phyloP scores from a whole-genome alignment of 2,797 vertebrate genomes.

The Pseudocheirus occidentalis region DNA sequence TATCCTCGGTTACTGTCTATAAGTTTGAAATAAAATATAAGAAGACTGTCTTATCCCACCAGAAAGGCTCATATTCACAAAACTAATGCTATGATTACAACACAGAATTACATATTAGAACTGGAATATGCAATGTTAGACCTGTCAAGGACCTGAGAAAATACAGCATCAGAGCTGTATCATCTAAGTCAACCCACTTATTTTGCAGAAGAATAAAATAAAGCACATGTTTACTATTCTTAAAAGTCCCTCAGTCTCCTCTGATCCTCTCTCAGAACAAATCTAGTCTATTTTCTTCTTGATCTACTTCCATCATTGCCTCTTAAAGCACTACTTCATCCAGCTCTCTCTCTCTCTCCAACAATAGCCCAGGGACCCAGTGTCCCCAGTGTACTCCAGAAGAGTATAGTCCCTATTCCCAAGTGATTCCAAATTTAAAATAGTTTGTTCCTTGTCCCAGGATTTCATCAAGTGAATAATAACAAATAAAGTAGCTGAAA shows the following conservation, averaged over 20 bases:
- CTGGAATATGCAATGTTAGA: not conserved
- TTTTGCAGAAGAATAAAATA: not conserved
- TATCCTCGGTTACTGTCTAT: conserved; percentile 90
- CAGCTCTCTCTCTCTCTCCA: not conserved
- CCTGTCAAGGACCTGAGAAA: not conserved
- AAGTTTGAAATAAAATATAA: not conserved
- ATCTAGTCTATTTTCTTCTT: not conserved
- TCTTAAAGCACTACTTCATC: not conserved
- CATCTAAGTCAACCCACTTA: fast-evolving
- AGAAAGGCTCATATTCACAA: not conserved
- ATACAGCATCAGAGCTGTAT: not conserved
- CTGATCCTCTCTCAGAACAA: not conserved
- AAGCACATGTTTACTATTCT: not conserved
- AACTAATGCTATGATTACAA: not conserved
- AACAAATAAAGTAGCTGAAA: not conserved
- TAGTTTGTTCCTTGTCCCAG: not conserved
- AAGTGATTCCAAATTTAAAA: not conserved
- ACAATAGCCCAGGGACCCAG: not conserved
- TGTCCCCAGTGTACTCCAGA: not conserved
- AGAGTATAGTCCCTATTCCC: not conserved
- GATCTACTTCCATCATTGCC: not conserved
- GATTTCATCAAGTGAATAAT: not conserved
- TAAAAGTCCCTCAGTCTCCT: not conserved
- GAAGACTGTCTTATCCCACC: not conserved
- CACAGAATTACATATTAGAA: not conserved